phyloP scores from a whole-genome alignment of 2,113 vertebrate genomes.

The Eira barbara region DNA sequence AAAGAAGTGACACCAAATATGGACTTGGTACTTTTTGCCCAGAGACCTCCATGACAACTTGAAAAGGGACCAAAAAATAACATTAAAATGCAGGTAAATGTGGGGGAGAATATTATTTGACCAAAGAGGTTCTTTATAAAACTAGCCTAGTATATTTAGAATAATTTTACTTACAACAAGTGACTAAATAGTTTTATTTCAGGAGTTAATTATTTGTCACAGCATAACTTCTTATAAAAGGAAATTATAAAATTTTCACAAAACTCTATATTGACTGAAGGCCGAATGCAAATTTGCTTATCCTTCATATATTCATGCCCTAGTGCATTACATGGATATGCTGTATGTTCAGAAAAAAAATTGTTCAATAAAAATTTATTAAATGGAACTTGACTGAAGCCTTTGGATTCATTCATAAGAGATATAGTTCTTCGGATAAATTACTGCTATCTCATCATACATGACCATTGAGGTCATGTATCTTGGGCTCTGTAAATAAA shows the following conservation, averaged over 20 bases:
- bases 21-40: neutral
- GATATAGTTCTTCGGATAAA: neutral
- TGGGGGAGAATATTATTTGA: neutral
- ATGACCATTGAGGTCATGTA: neutral
- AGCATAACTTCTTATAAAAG: neutral
- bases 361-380: neutral
- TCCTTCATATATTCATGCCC: neutral
- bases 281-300: neutral
- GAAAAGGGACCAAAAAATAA: neutral
- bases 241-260: neutral
- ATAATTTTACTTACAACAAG: neutral
- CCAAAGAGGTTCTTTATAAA: neutral
- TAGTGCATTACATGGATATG: neutral
- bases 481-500: constrained; percentile 4
- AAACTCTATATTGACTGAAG: neutral
- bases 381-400: neutral
- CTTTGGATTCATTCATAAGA: neutral
- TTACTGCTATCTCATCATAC: neutral
- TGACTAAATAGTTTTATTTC: neutral
- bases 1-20: neutral
- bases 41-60: neutral
- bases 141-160: neutral
- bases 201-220: neutral
- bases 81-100: neutral
- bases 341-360: neutral